Conservation (phyloP, 1,140 invertebrate species). For the Helicoverpa armigera region DNA sequence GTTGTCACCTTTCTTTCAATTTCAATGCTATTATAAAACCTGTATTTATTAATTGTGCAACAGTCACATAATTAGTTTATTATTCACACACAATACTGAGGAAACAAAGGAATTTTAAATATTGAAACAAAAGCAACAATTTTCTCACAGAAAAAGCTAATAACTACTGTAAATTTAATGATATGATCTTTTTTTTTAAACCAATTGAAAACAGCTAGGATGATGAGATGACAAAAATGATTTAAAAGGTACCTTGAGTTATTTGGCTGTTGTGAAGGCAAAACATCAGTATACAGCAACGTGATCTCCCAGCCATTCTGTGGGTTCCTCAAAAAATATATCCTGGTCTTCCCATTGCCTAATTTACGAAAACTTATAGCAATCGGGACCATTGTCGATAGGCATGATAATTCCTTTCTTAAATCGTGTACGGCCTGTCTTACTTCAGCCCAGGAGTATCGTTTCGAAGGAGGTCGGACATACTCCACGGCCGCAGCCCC, state of each 20-base stretch:
- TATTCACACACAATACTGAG: not conserved
- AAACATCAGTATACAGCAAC: slow-evolving; percentile 94
- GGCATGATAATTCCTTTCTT: slow-evolving; percentile 91
- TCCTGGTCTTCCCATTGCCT: slow-evolving; percentile 91
- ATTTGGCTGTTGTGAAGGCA: slow-evolving; percentile 72
- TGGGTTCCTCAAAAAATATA: slow-evolving; percentile 96
- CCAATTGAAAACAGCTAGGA: not conserved
- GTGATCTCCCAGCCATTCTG: slow-evolving; percentile 95
- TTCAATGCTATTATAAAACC: no score
- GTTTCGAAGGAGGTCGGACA: slow-evolving; percentile 70
- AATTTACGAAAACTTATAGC: slow-evolving; percentile 93
- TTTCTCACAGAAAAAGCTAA: not conserved
- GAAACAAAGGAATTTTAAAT: no score
- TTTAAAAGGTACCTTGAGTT: slow-evolving; percentile 74
- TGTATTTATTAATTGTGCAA: no score
- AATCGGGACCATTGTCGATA: slow-evolving; percentile 92
- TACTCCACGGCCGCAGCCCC: slow-evolving; percentile 76
- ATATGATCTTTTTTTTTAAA: not conserved
- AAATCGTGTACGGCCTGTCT: slow-evolving; percentile 93
- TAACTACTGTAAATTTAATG: not conserved
- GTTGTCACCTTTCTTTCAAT: no score
- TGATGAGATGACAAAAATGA: slow-evolving; percentile 32
- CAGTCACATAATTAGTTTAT: not conserved
- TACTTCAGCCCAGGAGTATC: slow-evolving; percentile 93
- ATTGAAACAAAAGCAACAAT: not conserved